Evolutionary conservation across 2,113 vertebrate genomes (phyloP).

Genomic region (Heterotilapia buettikoferi): DNA sequence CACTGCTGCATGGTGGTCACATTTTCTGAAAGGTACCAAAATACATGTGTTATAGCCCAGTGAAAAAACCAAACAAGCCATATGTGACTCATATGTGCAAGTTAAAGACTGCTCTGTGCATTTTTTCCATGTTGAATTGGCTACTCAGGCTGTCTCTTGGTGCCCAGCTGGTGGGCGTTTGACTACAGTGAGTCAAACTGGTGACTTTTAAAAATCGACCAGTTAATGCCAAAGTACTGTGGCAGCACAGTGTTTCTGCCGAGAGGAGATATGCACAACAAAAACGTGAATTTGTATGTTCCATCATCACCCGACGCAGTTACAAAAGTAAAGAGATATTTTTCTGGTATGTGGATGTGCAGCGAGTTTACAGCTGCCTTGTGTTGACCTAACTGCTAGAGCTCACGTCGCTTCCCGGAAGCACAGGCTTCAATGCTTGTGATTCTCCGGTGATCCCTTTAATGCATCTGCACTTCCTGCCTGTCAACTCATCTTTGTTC

Average conservation of each 20-base stretch:
- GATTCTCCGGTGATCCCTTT: background rate
- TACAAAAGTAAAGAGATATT: background rate
- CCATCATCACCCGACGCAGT: background rate
- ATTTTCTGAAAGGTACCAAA: background rate
- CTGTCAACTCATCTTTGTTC: background rate
- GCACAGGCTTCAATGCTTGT: background rate
- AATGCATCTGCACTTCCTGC: background rate
- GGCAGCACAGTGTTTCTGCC: background rate
- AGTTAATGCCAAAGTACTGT: background rate
- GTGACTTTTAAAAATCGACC: slow-evolving; percentile 10
- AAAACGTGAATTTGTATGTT: background rate
- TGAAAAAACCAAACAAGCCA: slow-evolving; percentile 2
- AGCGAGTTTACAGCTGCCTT: background rate
- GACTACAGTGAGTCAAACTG: slow-evolving; percentile 2
- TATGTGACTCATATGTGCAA: background rate
- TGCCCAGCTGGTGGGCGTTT: background rate
- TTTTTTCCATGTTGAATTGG: background rate
- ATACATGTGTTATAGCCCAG: background rate
- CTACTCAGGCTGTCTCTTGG: background rate
- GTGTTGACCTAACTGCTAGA: background rate
- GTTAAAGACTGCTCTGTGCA: background rate
- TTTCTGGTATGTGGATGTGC: background rate
- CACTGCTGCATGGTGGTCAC: background rate
- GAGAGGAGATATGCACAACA: background rate
- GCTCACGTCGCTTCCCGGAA: background rate